A percentile compares a stretch with the other conserved stretches of the same genome.
phyloP scores from a whole-genome alignment of 1,140 invertebrate genomes.

The Brachionus asplanchnoidis region DNA sequence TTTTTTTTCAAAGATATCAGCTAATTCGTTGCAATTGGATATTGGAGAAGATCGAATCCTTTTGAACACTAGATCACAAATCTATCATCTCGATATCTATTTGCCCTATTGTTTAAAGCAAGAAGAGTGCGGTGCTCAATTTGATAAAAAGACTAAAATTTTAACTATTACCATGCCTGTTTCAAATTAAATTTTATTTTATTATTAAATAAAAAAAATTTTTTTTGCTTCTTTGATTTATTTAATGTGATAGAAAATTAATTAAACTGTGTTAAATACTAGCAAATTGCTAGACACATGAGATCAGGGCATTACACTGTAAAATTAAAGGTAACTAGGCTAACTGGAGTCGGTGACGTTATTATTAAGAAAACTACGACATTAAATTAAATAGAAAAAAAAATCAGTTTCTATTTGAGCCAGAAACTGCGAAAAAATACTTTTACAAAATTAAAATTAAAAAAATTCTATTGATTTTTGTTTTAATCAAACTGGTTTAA shows the following conservation, averaged over 20 bases:
- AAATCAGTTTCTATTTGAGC: neutral
- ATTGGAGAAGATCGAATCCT: conserved; percentile 69
- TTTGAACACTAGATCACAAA: conserved; percentile 61
- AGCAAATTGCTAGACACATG: too few relatives aligned
- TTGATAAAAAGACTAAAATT: conserved; percentile 62
- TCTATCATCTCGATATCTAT: conserved; percentile 66
- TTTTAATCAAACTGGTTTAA: neutral
- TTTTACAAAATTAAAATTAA: neutral
- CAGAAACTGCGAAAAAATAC: neutral
- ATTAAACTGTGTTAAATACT: too few relatives aligned
- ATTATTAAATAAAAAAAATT: neutral
- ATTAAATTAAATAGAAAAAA: too few relatives aligned
- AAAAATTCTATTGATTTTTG: neutral
- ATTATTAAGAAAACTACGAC: too few relatives aligned
- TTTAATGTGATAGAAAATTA: too few relatives aligned
- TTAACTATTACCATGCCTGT: conserved; percentile 42
- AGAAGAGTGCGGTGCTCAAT: conserved; percentile 61
- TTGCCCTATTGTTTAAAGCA: conserved; percentile 63
- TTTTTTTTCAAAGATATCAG: conserved; percentile 60
- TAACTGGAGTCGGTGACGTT: too few relatives aligned
- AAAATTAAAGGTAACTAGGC: too few relatives aligned
- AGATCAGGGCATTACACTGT: too few relatives aligned
- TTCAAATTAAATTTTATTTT: neutral
- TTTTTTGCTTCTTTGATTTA: neutral
- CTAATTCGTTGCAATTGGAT: conserved; percentile 63